Evolutionary conservation across 2,797 vertebrate genomes (phyloP).

Genomic region (Triplophysa yarkandensis): DNA sequence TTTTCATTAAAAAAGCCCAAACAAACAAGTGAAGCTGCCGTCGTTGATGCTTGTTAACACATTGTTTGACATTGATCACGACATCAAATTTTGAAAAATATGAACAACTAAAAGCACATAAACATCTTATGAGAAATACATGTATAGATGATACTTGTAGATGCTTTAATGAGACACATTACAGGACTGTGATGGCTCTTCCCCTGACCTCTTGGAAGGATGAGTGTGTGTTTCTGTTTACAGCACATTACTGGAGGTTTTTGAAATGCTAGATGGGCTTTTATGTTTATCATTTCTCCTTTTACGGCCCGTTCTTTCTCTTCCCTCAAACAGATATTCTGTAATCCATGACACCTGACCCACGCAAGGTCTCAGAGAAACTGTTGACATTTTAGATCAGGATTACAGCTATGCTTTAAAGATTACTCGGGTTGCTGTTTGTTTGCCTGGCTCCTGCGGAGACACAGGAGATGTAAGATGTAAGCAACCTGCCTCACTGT

Average conservation of each 20-base stretch:
- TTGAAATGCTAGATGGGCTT: conserved; percentile 58
- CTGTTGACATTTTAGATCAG: conserved; percentile 76
- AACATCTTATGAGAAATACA: conserved; percentile 11
- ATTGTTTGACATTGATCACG: conserved; percentile 25
- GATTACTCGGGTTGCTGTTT: conserved; percentile 55
- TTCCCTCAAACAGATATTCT: conserved; percentile 48
- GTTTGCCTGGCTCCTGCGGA: conserved; percentile 24
- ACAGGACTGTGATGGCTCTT: conserved; percentile 58
- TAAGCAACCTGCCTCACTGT: conserved; percentile 21
- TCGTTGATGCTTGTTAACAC: conserved; percentile 3
- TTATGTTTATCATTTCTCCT: conserved; percentile 53
- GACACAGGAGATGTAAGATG: conserved; percentile 14
- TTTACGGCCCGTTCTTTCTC: conserved; percentile 46
- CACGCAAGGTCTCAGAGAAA: conserved; percentile 57
- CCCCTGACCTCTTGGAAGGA: conserved; percentile 62
- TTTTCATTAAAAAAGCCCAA: conserved; percentile 6
- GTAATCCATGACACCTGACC: conserved; percentile 42
- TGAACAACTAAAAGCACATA: conserved; percentile 3
- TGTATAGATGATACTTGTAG: conserved; percentile 42
- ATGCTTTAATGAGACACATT: conserved; percentile 55
- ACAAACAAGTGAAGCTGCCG: neutral
- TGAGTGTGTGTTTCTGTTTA: conserved; percentile 65
- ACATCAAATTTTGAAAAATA: conserved; percentile 1
- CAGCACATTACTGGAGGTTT: conserved; percentile 62
- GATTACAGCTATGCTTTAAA: conserved; percentile 70